Percentiles rank a stretch among this genome's conserved stretches.
These are phyloP conservation scores for Seira sanloemensis DNA, from an alignment of 2,888 invertebrate genomes.

Conservation along the genomic window DNA sequence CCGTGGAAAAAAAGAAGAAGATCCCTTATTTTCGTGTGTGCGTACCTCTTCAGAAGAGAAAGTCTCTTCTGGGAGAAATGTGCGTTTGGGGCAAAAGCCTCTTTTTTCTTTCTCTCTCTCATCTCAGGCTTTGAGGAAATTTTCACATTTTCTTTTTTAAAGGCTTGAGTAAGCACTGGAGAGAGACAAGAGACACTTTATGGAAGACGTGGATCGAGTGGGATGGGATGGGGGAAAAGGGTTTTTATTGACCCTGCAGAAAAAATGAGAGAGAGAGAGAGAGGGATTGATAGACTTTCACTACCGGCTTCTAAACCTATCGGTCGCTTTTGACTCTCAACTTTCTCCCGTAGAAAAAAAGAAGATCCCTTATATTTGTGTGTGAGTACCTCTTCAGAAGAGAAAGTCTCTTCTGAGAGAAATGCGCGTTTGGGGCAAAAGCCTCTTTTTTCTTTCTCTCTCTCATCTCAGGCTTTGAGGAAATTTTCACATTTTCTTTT, in stretches of 20 bases:
- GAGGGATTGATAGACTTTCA: slow-evolving; percentile 42
- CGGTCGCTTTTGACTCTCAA: neutral
- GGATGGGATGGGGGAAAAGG: neutral
- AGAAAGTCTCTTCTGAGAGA: too few relatives aligned
- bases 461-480: neutral
- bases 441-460: slow-evolving; percentile 6
- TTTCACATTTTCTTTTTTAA: neutral
- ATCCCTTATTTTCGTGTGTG: too few relatives aligned
- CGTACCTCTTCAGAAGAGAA: slow-evolving; percentile 37
- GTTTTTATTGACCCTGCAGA: slow-evolving; percentile 26
- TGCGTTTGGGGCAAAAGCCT: too few relatives aligned
- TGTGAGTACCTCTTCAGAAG: too few relatives aligned
- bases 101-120: slow-evolving; percentile 1
- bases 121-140: neutral
- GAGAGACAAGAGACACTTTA: too few relatives aligned
- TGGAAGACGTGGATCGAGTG: too few relatives aligned
- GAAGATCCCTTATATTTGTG: too few relatives aligned
- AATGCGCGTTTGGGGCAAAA: too few relatives aligned
- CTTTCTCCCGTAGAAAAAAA: too few relatives aligned
- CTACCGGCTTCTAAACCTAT: neutral
- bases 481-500: neutral
- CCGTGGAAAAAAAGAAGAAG: too few relatives aligned
- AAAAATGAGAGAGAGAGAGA: slow-evolving; percentile 6
- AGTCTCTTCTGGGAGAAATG: too few relatives aligned
- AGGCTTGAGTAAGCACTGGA: neutral